Conservation (phyloP, 2,797 vertebrate genomes). For the Erpetoichthys calabaricus region DNA sequence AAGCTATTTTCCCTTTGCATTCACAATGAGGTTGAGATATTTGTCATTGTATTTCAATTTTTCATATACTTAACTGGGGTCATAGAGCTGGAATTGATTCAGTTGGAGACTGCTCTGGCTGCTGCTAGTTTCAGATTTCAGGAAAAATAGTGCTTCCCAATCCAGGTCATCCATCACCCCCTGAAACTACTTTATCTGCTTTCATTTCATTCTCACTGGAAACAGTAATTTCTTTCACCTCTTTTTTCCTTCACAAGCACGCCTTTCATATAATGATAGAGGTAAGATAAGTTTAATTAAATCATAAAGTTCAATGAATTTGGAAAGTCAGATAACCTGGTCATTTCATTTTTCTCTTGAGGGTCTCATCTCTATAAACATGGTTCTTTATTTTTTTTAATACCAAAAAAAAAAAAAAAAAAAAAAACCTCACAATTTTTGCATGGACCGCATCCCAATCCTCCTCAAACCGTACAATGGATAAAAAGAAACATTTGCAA, state of each 20-base stretch:
- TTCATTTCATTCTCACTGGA: constrained; percentile 49
- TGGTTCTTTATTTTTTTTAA: constrained; percentile 10
- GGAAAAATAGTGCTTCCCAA: constrained; percentile 4
- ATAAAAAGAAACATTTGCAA: too few species aligned
- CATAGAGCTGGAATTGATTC: constrained; percentile 33
- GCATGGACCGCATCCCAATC: too few species aligned
- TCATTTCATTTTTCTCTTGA: constrained; percentile 11
- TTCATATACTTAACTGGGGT: constrained; percentile 23
- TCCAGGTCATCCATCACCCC: constrained; percentile 18
- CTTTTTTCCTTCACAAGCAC: constrained; percentile 75
- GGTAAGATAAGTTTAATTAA: constrained; percentile 78
- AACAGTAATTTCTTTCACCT: constrained; percentile 75
- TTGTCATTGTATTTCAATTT: constrained; percentile 32
- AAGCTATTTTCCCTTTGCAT: neutral
- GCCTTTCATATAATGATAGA: constrained; percentile 99
- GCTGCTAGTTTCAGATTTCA: constrained; percentile 7
- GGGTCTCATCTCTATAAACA: constrained; percentile 12
- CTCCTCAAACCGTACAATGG: too few species aligned
- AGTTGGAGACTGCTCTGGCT: constrained; percentile 21
- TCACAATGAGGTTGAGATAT: constrained; percentile 16
- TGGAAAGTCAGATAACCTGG: constrained; percentile 8
- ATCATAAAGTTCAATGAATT: constrained; percentile 23
- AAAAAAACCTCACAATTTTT: too few species aligned
- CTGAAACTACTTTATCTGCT: constrained; percentile 31
- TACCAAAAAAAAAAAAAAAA: too few species aligned